phyloP scores from a whole-genome alignment of 2,888 invertebrate species.

The Pardosa pseudoannulata region DNA sequence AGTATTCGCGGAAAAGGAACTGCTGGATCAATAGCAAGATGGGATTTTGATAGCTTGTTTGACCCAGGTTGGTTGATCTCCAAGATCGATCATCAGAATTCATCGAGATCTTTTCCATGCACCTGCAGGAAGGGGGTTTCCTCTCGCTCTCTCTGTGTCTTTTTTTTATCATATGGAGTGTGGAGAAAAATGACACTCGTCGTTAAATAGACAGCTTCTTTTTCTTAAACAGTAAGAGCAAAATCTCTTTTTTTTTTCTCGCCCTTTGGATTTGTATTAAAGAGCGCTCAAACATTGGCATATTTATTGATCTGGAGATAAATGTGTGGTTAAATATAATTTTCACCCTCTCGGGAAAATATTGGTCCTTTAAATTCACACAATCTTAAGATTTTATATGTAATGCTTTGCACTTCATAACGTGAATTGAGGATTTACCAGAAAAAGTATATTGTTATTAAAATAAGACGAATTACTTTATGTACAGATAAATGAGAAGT shows the following conservation, averaged over 20 bases:
- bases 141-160: not conserved
- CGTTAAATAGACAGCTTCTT: not conserved
- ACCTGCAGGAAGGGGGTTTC: slow-evolving; percentile 41
- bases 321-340: too few relatives aligned
- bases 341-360: too few relatives aligned
- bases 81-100: slow-evolving; percentile 61
- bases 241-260: too few relatives aligned
- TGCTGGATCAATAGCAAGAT: slow-evolving; percentile 46
- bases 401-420: too few relatives aligned
- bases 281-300: not conserved
- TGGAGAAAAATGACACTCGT: slow-evolving; percentile 11
- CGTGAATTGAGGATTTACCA: too few relatives aligned
- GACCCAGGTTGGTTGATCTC: slow-evolving; percentile 47
- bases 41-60: slow-evolving; percentile 66
- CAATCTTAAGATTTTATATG: too few relatives aligned
- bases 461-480: too few relatives aligned
- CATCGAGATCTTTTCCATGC: slow-evolving; percentile 57
- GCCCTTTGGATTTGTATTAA: not conserved
- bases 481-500: too few relatives aligned
- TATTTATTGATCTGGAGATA: not conserved
- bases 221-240: not conserved
- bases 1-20: slow-evolving; percentile 16
- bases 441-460: too few relatives aligned
- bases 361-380: too few relatives aligned
- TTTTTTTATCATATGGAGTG: not conserved